Evolutionary conservation across 2,113 vertebrate genomes (phyloP), one percentile per base, ranked within the genome.

Genomic region (Chloebia gouldiae): DNA sequence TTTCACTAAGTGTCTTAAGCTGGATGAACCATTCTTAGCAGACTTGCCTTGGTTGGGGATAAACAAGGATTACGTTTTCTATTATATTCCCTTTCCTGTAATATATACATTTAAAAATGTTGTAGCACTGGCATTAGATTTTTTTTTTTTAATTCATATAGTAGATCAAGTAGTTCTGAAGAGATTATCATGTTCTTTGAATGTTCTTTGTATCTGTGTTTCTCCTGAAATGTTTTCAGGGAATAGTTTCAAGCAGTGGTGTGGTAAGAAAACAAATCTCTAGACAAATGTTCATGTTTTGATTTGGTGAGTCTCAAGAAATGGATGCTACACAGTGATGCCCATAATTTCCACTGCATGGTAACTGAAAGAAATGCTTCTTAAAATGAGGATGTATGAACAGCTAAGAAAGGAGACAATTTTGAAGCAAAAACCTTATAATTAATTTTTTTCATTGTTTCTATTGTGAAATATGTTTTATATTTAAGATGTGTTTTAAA

Each of bases 1-100:
- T 86, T 94, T 81, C 54, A 86, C 69, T 92, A 78, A 90, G 49
- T 78, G 78, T 93, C 94, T 93, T 96, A 95, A 97, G 79, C 92
- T 94, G 92, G 92, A 94, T 96, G 80, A 95, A 61, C 64, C 49
- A 35, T 49, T 90, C 72, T 90, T 82, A 76, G 64, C 51, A 61
- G 72, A 45, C 72, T 78, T 95, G 75, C 81, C 60, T 78, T 92
- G 51, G 42, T 27, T 83, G 37, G 64, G 53, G 94, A 95, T 96
- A 86, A 96, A 86, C 56, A 71, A 96, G 64, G 95, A 96, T 96
- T 97, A 86, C 39, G 63, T 73, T 49, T 91, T 70, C 54, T 80
- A 28, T 93, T 93, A 80, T 54, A 85, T 59, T 47, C 28, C 28
- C 6, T 25, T 56, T 89, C 39, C 68, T 80, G 54, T 90, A 71